Evolutionary conservation across 2,113 vertebrate species (phyloP).

Genomic region (Ageneiosus marmoratus): DNA sequence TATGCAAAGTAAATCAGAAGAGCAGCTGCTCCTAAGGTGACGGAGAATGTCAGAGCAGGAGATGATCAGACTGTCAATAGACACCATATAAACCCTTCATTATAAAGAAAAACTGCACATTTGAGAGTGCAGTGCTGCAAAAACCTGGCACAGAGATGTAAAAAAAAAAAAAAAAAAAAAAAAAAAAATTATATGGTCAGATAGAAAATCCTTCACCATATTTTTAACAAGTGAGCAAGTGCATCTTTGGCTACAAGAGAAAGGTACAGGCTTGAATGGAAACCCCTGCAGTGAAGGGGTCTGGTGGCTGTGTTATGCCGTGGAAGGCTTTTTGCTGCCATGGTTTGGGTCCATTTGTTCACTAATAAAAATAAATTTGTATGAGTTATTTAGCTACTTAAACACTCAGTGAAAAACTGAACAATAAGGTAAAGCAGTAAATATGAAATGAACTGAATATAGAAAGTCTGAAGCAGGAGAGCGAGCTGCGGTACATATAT

Average conservation of each 20-base stretch:
- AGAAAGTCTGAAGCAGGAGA: not conserved
- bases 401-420: not conserved
- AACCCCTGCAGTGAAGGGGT: not conserved
- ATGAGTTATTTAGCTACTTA: not conserved
- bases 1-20: not conserved
- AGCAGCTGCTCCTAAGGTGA: not conserved
- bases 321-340: not conserved
- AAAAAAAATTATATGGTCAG: not conserved
- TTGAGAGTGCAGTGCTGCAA: not conserved
- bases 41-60: not conserved
- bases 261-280: not conserved
- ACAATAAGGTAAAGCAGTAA: not conserved
- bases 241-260: not conserved
- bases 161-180: not conserved
- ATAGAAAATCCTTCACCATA: not conserved
- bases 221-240: not conserved
- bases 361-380: not conserved
- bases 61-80: not conserved
- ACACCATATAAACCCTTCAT: not conserved
- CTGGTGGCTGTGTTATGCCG: not conserved
- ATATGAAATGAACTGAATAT: not conserved
- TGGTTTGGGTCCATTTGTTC: not conserved
- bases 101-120: not conserved
- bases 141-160: not conserved
- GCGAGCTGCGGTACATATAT: not conserved